phyloP scores from a whole-genome alignment of 2,113 vertebrate species.

The Paratilapia polleni region DNA sequence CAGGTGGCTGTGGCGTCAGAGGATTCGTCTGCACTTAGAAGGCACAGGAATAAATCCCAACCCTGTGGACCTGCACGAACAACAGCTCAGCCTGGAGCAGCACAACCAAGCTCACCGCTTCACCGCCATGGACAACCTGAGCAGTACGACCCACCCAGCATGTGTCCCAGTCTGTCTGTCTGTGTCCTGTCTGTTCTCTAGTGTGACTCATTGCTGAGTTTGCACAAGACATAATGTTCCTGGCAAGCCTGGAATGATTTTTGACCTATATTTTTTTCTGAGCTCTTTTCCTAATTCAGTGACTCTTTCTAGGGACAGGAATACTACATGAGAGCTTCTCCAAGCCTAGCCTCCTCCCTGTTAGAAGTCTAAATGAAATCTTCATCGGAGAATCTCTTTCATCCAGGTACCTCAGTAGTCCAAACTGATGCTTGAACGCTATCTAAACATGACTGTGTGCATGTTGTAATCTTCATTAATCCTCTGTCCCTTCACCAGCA shows the following conservation, averaged over 20 bases:
- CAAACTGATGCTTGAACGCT: neutral
- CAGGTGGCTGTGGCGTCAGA: slow-evolving; percentile 96
- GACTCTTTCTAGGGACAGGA: slow-evolving; percentile 53
- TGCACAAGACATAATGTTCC: neutral
- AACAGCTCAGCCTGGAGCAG: slow-evolving; percentile 94
- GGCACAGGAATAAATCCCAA: slow-evolving; percentile 93
- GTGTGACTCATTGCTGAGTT: neutral
- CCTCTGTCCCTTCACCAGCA: slow-evolving; percentile 19
- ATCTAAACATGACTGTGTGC: neutral
- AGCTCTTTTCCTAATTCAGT: neutral
- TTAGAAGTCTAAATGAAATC: slow-evolving; percentile 95
- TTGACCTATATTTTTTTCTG: neutral
- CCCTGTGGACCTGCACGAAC: slow-evolving; percentile 94
- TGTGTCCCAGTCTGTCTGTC: too few relatives aligned
- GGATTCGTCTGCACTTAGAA: slow-evolving; percentile 91
- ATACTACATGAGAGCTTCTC: slow-evolving; percentile 73
- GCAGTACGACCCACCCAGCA: slow-evolving; percentile 52
- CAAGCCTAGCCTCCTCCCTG: slow-evolving; percentile 88
- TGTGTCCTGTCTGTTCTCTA: neutral
- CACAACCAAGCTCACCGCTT: slow-evolving; percentile 90
- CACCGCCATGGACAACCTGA: slow-evolving; percentile 57
- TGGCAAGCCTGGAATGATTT: neutral
- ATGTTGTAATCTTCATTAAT: slow-evolving; percentile 28
- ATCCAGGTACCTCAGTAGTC: slow-evolving; percentile 85
- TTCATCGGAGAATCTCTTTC: slow-evolving; percentile 98